Conservation (phyloP, 2,888 invertebrate species). For the Yponomeuta evonymella region DNA sequence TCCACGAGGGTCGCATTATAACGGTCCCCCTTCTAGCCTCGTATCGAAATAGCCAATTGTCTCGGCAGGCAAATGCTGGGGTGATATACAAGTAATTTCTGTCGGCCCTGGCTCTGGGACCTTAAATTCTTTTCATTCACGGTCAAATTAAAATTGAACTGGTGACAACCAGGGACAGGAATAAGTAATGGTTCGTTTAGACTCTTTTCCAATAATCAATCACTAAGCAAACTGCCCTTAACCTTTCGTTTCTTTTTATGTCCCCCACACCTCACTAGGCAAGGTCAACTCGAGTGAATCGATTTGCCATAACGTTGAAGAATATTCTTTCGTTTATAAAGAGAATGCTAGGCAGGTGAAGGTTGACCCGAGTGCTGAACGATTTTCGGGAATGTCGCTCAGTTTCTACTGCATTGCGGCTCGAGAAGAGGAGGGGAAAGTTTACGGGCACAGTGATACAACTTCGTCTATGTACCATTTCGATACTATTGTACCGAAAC, state of each 20-base stretch:
- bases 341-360: not conserved
- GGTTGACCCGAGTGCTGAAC: slow-evolving; percentile 22
- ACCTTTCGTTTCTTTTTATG: slow-evolving; percentile 7
- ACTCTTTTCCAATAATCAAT: not conserved
- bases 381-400: slow-evolving; percentile 50
- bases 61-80: slow-evolving; percentile 24
- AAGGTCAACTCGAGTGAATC: slow-evolving; percentile 6
- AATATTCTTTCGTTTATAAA: not conserved
- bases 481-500: not conserved
- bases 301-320: not conserved
- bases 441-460: slow-evolving; percentile 31
- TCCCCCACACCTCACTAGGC: not conserved
- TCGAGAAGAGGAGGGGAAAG: slow-evolving; percentile 37
- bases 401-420: slow-evolving; percentile 68
- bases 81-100: too few species aligned
- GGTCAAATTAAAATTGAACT: not conserved
- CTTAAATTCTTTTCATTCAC: not conserved
- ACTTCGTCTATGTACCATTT: not conserved
- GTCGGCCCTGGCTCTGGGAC: not conserved
- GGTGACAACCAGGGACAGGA: not conserved
- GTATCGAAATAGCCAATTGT: slow-evolving; percentile 43
- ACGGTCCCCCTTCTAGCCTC: slow-evolving; percentile 32
- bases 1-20: slow-evolving; percentile 39
- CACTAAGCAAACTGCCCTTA: slow-evolving; percentile 8
- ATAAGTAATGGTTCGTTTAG: not conserved